Percentiles rank a stretch among this genome's conserved stretches.
phyloP scores from a whole-genome alignment of 2,113 vertebrate species.

The Alethe castanea region DNA sequence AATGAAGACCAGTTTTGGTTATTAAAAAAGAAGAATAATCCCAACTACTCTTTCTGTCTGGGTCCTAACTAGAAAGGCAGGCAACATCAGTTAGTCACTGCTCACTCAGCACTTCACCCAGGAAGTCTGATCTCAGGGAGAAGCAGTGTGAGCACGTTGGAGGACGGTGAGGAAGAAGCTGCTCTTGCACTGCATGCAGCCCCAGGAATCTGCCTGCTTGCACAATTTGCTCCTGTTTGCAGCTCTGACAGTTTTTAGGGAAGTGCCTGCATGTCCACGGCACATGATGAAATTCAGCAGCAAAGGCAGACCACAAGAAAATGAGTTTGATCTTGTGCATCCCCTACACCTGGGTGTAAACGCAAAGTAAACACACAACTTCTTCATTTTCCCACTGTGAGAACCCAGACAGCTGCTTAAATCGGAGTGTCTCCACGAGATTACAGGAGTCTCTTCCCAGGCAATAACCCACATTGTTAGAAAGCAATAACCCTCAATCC shows the following conservation, averaged over 20 bases:
- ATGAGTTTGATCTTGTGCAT: accelerated
- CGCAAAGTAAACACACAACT: not conserved
- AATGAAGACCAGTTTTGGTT: not conserved
- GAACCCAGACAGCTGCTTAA: not conserved
- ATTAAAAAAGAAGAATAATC: not conserved
- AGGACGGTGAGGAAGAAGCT: not conserved
- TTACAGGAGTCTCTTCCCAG: not conserved
- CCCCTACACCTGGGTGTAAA: not conserved
- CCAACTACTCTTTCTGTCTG: not conserved
- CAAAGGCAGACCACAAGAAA: not conserved
- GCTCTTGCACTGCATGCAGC: not conserved
- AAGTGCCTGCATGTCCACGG: not conserved
- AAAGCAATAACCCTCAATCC: not conserved
- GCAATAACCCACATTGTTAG: not conserved
- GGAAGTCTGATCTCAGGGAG: not conserved
- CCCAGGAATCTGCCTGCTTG: slow-evolving; percentile 29
- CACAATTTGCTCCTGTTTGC: not conserved
- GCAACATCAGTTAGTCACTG: not conserved
- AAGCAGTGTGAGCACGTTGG: accelerated
- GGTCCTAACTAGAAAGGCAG: not conserved
- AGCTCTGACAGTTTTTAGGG: not conserved
- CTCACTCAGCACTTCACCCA: not conserved
- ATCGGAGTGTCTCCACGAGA: not conserved
- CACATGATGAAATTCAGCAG: not conserved
- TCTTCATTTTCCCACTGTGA: not conserved